phyloP scores from a whole-genome alignment of 2,797 vertebrate species.

The Poeciliopsis turneri region DNA sequence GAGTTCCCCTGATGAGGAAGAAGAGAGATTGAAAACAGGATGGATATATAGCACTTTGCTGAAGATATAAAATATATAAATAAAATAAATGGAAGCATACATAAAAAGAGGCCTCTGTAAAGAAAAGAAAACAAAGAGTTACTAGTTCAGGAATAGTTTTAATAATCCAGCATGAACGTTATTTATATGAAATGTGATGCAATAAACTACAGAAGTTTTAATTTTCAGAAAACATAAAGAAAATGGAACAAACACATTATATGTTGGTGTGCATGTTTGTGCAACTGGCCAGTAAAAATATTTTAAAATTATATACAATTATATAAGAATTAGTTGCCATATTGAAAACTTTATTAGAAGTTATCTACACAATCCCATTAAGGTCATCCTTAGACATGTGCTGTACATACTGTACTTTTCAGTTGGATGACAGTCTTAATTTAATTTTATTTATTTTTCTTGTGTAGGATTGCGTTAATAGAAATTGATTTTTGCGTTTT shows the following conservation, averaged over 20 bases:
- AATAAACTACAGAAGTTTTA: neutral
- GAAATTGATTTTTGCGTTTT: neutral
- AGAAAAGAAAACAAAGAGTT: neutral
- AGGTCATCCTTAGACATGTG: neutral
- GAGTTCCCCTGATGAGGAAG: constrained; percentile 61
- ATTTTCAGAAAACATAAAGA: neutral
- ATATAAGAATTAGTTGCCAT: neutral
- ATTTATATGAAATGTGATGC: neutral
- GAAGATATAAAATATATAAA: constrained; percentile 5
- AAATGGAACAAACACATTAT: neutral
- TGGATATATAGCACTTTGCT: constrained; percentile 14
- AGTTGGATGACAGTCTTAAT: neutral
- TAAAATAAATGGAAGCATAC: constrained; percentile 16
- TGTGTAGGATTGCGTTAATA: neutral
- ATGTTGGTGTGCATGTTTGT: neutral
- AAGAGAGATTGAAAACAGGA: constrained; percentile 36
- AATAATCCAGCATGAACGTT: neutral
- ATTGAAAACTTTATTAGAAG: neutral
- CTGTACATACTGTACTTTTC: neutral
- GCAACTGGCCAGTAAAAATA: no score
- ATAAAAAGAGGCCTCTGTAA: constrained; percentile 5
- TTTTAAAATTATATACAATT: neutral
- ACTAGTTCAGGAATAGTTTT: neutral
- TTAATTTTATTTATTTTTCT: neutral
- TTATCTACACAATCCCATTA: neutral